Base-by-base conservation (phyloP, 2,888 invertebrate genomes). In the Drosophila paranaensis region DNA sequence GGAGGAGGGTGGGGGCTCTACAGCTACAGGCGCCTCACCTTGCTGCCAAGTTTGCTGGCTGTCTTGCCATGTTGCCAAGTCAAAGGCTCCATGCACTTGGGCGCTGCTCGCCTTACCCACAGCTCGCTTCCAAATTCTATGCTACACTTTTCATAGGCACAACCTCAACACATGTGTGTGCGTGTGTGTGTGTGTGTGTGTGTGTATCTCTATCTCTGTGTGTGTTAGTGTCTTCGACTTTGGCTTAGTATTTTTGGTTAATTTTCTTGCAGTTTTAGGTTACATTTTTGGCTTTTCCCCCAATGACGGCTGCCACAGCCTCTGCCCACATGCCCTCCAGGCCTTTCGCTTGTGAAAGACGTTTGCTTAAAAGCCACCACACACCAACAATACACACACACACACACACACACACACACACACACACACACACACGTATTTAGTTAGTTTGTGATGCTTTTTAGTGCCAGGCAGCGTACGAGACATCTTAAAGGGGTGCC, bases 241-340 rank as follows among this genome's bases (percentile, higher is more conserved):
- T 89, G 85, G 86, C 89, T 88, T 89, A 87, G 90, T 90, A 87
- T 87, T 87, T 87, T 87, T 87, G 90, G 86, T 90, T 87, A 87
- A 87, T 87, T 87, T 90, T 87, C 90, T 90, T 89, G 90, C 90
- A 87, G 86, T 87, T 87, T 90, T 87, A 76, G 90, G 86, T 90
- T 90, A 90, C 88, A 88, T 88, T 86, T 87, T 86, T 89, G 85
- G 90, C 88, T 84, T 89, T 89, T 75, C 82, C 82, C 64, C 72
- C 87, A 43, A 43, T 81, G 82, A 74, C 72, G 84, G 65, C 77
- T 60, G 79, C 63, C 76, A 56, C 71, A 54, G 53, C 56, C 39
- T 16, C 55, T 60, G 39, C 68, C 66, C 48, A 42, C 50, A 62
- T 70, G 66, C 71, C 77, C 83, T 69, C 56, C 90, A 67, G 85